Percentiles rank a stretch among this genome's conserved stretches.
phyloP scores from a whole-genome alignment of 1,140 invertebrate species.

The Ectropis grisescens region DNA sequence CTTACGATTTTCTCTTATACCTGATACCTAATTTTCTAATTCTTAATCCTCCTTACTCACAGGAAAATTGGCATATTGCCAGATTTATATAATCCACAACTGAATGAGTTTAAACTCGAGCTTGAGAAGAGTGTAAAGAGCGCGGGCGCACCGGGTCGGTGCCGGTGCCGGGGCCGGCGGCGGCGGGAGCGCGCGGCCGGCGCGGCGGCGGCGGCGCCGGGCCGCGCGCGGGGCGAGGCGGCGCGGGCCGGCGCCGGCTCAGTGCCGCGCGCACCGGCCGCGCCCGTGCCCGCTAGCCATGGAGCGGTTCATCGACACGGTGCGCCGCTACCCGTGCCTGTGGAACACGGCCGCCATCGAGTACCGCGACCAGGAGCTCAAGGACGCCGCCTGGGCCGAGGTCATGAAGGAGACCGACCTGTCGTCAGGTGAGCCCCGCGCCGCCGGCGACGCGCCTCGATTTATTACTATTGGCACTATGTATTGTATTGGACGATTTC shows the following conservation, averaged over 20 bases:
- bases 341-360: conserved; percentile 59
- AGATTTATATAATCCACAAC: no score
- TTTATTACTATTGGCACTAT: no score
- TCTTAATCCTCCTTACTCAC: no score
- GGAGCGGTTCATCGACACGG: conserved; percentile 55
- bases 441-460: background rate
- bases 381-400: conserved; percentile 57
- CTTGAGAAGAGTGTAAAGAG: no score
- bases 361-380: conserved; percentile 59
- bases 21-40: no score
- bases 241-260: conserved; percentile 14
- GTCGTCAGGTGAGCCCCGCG: conserved; percentile 38
- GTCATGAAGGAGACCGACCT: conserved; percentile 61
- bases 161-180: conserved; percentile 2
- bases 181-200: conserved; percentile 4
- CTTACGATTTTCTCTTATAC: no score
- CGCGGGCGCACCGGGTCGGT: background rate
- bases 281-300: conserved; percentile 21
- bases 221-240: conserved; percentile 5
- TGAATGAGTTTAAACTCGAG: no score
- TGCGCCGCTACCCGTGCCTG: conserved; percentile 55
- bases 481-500: no score
- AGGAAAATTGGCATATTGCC: no score
- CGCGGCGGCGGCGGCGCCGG: conserved; percentile 1
- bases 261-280: conserved; percentile 13